These are phyloP conservation scores for Pempheris klunzingeri DNA, from an alignment of 2,797 vertebrate species.

Conservation along the genomic window DNA sequence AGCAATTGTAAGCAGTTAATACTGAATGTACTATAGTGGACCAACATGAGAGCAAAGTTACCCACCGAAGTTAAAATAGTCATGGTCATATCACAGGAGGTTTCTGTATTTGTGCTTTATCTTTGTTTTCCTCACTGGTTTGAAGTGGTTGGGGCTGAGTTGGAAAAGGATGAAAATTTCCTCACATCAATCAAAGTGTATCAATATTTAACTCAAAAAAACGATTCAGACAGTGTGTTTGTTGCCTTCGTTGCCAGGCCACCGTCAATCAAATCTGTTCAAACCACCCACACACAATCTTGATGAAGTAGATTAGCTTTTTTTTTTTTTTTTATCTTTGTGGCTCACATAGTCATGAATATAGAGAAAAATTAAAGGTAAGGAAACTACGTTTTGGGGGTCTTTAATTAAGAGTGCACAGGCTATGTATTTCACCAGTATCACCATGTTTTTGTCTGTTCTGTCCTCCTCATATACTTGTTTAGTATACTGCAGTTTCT, in stretches of 20 bases:
- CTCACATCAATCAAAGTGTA: not conserved
- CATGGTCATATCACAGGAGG: not conserved
- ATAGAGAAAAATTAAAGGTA: not conserved
- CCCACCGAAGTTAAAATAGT: not conserved
- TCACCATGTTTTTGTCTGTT: not conserved
- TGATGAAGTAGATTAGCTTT: not conserved
- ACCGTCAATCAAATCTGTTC: conserved; percentile 13
- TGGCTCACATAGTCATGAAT: not conserved
- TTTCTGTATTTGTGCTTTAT: not conserved
- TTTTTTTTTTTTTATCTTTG: not conserved
- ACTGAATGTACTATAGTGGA: no score
- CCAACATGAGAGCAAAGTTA: not conserved
- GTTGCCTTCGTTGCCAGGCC: no score
- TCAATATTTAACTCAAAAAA: not conserved
- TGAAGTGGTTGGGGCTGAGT: not conserved
- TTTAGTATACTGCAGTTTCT: not conserved
- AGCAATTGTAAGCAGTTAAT: no score
- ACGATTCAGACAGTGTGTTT: not conserved
- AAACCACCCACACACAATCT: not conserved
- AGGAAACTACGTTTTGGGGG: no score
- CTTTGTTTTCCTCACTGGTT: not conserved
- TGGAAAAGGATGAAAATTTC: not conserved
- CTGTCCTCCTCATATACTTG: not conserved
- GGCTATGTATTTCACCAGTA: not conserved
- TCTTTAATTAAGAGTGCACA: not conserved